phyloP scores from a whole-genome alignment of 1,140 invertebrate genomes.

The Drosophila pandora region DNA sequence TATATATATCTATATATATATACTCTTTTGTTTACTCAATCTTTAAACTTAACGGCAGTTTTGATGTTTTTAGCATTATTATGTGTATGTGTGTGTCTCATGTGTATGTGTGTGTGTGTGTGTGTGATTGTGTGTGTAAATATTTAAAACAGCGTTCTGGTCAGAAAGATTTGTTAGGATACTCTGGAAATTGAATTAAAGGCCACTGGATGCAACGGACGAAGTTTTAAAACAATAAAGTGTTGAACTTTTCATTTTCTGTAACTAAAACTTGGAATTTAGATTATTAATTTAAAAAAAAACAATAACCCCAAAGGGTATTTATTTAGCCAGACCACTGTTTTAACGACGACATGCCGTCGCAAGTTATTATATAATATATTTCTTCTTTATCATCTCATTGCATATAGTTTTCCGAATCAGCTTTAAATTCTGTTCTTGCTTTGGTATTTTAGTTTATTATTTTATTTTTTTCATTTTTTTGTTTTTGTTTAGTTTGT shows the following conservation, averaged over 20 bases:
- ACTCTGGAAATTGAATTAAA: background rate
- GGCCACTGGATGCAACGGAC: constrained; percentile 8
- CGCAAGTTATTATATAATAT: constrained; percentile 3
- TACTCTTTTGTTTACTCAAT: constrained; percentile 68
- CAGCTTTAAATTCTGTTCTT: constrained; percentile 26
- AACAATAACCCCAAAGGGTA: background rate
- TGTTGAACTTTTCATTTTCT: background rate
- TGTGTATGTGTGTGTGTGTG: constrained; percentile 55
- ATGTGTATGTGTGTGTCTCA: constrained; percentile 33
- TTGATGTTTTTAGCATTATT: constrained; percentile 76
- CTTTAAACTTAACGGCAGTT: constrained; percentile 82
- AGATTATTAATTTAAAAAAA: background rate
- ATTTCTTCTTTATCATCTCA: constrained; percentile 10
- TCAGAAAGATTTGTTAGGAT: background rate
- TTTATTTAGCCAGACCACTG: constrained; percentile 21
- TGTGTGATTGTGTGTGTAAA: constrained; percentile 35
- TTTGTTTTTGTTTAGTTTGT: constrained; percentile 46
- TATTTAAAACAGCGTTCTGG: constrained; percentile 26
- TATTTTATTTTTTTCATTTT: constrained; percentile 10
- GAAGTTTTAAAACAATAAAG: background rate
- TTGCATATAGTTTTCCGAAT: constrained; percentile 30
- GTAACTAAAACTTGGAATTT: background rate
- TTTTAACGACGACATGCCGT: constrained; percentile 39
- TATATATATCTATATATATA: constrained; percentile 47
- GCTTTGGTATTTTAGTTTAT: constrained; percentile 18